Percentiles rank a stretch among this genome's conserved stretches.
These are phyloP conservation scores for Galendromus occidentalis DNA, from an alignment of 1,140 invertebrate genomes.

Conservation along the genomic window DNA sequence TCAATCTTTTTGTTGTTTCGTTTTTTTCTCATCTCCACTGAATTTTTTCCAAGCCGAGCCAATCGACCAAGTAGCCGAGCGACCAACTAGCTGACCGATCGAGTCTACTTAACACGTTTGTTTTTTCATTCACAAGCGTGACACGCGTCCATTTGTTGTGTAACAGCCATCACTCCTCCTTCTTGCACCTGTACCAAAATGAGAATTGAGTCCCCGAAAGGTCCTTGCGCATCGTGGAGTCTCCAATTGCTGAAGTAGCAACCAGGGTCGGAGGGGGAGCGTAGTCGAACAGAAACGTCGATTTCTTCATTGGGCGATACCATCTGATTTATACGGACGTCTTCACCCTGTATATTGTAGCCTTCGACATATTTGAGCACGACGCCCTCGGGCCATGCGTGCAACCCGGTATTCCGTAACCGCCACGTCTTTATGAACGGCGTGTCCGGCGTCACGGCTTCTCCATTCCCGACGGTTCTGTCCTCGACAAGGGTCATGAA, in stretches of 20 bases:
- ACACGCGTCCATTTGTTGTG: constrained; percentile 43
- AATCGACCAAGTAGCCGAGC: too few relatives aligned
- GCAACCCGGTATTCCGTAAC: constrained; percentile 48
- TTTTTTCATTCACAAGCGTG: constrained; percentile 19
- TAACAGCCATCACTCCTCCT: constrained; percentile 42
- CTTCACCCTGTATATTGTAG: constrained; percentile 15
- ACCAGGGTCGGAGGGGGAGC: constrained; percentile 43
- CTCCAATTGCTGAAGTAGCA: constrained; percentile 64
- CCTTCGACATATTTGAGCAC: constrained; percentile 10
- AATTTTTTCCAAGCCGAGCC: too few relatives aligned
- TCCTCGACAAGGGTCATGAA: constrained; percentile 58
- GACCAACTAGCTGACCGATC: too few relatives aligned
- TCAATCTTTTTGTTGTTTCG: too few relatives aligned
- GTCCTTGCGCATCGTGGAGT: constrained; percentile 38
- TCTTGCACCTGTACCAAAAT: constrained; percentile 44
- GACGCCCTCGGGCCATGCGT: background rate
- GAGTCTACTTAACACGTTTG: too few relatives aligned
- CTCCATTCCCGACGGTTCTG: constrained; percentile 48
- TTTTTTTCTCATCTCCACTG: too few relatives aligned
- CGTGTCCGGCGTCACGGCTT: constrained; percentile 48
- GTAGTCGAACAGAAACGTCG: constrained; percentile 45
- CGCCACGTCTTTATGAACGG: constrained; percentile 55
- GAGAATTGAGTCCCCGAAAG: constrained; percentile 41
- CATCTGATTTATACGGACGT: constrained; percentile 36
- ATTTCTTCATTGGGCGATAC: constrained; percentile 43